These are phyloP conservation scores for Sebastes hubbsi DNA, from an alignment of 2,797 vertebrate genomes.

Conservation along the genomic window DNA sequence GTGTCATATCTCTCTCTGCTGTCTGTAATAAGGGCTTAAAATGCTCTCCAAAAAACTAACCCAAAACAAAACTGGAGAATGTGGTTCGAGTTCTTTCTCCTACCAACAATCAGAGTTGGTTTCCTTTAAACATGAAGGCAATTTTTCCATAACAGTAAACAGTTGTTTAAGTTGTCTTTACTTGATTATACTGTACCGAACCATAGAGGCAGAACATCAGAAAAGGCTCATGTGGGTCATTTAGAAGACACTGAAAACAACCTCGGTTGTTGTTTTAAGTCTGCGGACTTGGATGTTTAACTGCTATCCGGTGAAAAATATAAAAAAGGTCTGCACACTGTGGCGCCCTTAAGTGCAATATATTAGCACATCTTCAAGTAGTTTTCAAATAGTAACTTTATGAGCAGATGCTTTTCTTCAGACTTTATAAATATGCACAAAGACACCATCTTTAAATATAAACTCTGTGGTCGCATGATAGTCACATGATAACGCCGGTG, in stretches of 20 bases:
- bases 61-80: not conserved
- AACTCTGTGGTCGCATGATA: too few relatives aligned
- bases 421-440: too few relatives aligned
- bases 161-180: not conserved
- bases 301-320: not conserved
- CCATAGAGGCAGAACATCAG: not conserved
- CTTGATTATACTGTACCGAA: not conserved
- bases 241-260: not conserved
- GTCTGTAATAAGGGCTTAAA: not conserved
- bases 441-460: too few relatives aligned
- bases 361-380: too few relatives aligned
- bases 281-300: not conserved
- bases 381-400: too few relatives aligned
- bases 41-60: not conserved
- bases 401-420: too few relatives aligned
- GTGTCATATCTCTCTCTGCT: not conserved
- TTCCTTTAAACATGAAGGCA: not conserved
- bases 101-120: not conserved
- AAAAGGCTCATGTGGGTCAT: not conserved
- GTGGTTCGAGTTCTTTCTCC: not conserved
- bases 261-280: not conserved
- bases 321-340: too few relatives aligned
- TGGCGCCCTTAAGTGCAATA: too few relatives aligned
- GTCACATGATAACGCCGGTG: too few relatives aligned
- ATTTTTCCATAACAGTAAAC: not conserved